Conservation (phyloP, 2,113 vertebrate species). For the Anser cygnoides region DNA sequence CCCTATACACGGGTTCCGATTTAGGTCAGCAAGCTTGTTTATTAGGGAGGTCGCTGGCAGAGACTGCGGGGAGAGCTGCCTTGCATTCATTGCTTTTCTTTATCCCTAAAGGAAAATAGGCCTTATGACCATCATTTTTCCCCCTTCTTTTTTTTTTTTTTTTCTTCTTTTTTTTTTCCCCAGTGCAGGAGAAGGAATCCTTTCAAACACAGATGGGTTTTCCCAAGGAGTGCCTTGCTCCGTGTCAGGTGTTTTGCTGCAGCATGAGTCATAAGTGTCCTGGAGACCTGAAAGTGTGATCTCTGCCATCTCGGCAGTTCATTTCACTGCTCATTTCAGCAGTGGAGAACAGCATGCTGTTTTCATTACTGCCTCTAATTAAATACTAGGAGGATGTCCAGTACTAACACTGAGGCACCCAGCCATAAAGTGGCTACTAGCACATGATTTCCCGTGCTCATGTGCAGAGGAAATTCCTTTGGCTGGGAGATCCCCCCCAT, state of each 20-base stretch:
- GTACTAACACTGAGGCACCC: not conserved
- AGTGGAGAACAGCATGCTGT: not conserved
- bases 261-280: not conserved
- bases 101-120: not conserved
- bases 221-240: not conserved
- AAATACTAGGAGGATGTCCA: not conserved
- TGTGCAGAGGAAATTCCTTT: not conserved
- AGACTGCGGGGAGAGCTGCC: not conserved
- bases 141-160: fast-evolving
- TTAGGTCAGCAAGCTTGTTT: not conserved
- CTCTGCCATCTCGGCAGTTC: not conserved
- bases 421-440: not conserved
- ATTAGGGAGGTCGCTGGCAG: not conserved
- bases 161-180: not conserved
- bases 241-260: not conserved
- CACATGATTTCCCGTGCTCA: not conserved
- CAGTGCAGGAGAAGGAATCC: not conserved
- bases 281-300: not conserved
- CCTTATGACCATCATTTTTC: not conserved
- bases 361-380: conserved; percentile 1
- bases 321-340: not conserved
- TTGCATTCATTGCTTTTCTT: not conserved
- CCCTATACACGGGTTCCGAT: not conserved
- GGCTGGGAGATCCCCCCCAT: not conserved
- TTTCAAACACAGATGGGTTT: not conserved